Evolutionary conservation across 2,888 invertebrate genomes (phyloP).

Genomic region (Plebejus melissa): DNA sequence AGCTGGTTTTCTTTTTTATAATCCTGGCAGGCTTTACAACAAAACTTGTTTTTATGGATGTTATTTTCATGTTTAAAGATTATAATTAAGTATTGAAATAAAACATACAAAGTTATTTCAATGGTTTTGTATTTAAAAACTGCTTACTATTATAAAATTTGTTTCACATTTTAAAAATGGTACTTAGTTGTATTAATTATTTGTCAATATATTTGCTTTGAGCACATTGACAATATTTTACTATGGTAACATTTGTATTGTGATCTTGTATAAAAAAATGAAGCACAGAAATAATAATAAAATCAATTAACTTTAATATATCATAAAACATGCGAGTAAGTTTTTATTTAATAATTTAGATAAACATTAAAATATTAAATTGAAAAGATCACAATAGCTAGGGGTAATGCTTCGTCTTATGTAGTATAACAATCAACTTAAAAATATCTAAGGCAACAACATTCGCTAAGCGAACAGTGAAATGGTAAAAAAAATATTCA

Average conservation of each 20-base stretch:
- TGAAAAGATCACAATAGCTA: constrained; percentile 59
- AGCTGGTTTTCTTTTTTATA: background rate
- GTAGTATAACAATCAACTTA: constrained; percentile 57
- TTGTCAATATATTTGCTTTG: constrained; percentile 21
- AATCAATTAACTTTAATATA: background rate
- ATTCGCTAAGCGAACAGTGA: constrained; percentile 58
- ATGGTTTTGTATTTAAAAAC: constrained; percentile 24
- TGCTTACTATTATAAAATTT: constrained; percentile 25
- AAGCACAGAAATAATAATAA: background rate
- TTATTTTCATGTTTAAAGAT: background rate
- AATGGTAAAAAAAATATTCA: constrained; percentile 48
- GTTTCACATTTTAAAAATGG: constrained; percentile 15
- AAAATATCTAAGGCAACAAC: constrained; percentile 53
- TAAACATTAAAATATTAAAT: background rate
- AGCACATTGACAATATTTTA: constrained; percentile 24
- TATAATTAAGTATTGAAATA: background rate
- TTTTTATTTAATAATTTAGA: constrained; percentile 44
- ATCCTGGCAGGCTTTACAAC: background rate
- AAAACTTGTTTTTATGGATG: background rate
- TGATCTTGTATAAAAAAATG: background rate
- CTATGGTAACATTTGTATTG: constrained; percentile 3
- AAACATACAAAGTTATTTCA: constrained; percentile 4
- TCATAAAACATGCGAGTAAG: constrained; percentile 12
- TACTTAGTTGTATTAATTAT: constrained; percentile 6
- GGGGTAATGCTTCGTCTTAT: constrained; percentile 49